A percentile compares a stretch with the other conserved stretches of the same genome.
phyloP scores from a whole-genome alignment of 2,888 invertebrate genomes.

The Bedellia somnulentella region DNA sequence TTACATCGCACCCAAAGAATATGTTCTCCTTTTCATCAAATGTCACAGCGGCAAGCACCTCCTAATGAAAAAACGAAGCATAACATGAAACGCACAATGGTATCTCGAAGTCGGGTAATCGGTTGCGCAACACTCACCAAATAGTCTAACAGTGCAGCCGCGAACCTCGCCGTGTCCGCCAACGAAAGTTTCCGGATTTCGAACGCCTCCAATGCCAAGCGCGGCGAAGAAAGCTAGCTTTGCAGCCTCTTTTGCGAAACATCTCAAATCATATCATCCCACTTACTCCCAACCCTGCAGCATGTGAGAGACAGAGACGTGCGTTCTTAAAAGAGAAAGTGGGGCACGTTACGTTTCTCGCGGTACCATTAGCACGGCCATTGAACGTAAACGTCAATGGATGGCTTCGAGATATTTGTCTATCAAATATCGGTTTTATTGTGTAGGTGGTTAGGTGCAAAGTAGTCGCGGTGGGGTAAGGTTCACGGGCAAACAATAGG shows the following conservation, averaged over 20 bases:
- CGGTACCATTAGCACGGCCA: slow-evolving; percentile 54
- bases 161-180: too few species aligned
- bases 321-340: slow-evolving; percentile 58
- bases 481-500: not conserved
- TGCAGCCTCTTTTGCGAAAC: slow-evolving; percentile 33
- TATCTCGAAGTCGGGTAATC: too few species aligned
- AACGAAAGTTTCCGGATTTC: slow-evolving; percentile 60
- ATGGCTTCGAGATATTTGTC: slow-evolving; percentile 19
- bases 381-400: slow-evolving; percentile 52
- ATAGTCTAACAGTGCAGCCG: too few species aligned
- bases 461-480: not conserved
- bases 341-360: slow-evolving; percentile 58
- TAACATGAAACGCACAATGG: too few species aligned
- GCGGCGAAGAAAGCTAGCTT: slow-evolving; percentile 56
- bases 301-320: slow-evolving; percentile 36
- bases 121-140: slow-evolving; percentile 29
- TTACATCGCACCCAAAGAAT: too few species aligned
- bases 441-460: not conserved
- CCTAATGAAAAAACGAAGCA: too few species aligned
- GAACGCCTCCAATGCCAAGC: slow-evolving; percentile 53
- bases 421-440: slow-evolving; percentile 4
- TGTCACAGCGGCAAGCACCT: too few species aligned
- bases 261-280: slow-evolving; percentile 34
- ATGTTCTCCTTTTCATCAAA: too few species aligned
- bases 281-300: slow-evolving; percentile 20